A percentile compares a stretch with the other conserved stretches of the same genome.
Conservation (phyloP, 2,888 invertebrate genomes). For the Amphipoea lucens region DNA sequence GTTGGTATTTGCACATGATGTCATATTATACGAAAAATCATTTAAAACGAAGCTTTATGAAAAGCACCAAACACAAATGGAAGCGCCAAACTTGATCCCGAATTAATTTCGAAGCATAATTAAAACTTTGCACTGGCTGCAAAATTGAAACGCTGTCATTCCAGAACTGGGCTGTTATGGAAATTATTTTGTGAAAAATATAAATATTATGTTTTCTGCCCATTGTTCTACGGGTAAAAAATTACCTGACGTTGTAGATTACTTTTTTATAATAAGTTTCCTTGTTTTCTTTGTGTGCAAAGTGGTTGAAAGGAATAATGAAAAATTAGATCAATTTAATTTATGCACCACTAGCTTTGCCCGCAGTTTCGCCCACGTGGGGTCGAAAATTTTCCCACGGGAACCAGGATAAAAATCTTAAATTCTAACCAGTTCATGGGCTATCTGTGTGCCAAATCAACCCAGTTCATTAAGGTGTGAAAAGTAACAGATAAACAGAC, state of each 20-base stretch:
- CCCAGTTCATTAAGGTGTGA: no score
- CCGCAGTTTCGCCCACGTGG: no score
- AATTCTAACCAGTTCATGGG: no score
- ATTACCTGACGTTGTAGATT: neutral
- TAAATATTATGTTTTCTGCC: slow-evolving; percentile 27
- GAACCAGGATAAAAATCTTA: no score
- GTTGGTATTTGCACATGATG: slow-evolving; percentile 26
- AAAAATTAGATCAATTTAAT: neutral
- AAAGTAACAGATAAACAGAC: no score
- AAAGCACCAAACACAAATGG: slow-evolving; percentile 54
- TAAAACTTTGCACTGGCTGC: slow-evolving; percentile 76
- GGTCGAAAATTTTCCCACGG: no score
- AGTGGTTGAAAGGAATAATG: neutral
- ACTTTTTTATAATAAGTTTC: slow-evolving; percentile 8
- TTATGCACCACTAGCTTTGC: neutral
- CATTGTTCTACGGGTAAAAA: slow-evolving; percentile 26
- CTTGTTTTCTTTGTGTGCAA: neutral
- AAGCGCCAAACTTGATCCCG: slow-evolving; percentile 68
- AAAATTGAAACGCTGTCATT: slow-evolving; percentile 73
- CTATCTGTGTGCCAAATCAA: no score
- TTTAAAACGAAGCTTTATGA: slow-evolving; percentile 50
- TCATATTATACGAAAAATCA: slow-evolving; percentile 50
- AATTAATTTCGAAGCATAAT: slow-evolving; percentile 80
- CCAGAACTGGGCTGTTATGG: slow-evolving; percentile 57
- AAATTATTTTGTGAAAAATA: slow-evolving; percentile 70